Conservation (phyloP, 2,888 invertebrate species). For the Nudaria mundana region DNA sequence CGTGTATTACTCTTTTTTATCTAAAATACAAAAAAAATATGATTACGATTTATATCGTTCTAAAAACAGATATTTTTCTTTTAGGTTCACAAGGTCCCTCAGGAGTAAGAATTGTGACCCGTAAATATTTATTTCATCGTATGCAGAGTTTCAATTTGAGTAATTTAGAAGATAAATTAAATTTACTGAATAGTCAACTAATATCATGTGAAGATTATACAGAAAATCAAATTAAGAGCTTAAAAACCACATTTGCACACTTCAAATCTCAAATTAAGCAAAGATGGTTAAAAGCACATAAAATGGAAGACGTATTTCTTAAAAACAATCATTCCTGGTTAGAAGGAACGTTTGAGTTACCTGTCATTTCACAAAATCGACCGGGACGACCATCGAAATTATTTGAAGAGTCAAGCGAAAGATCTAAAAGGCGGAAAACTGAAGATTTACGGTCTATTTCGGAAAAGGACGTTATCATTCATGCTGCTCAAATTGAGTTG, state of each 20-base stretch:
- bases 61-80: too few relatives aligned
- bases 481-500: conserved; percentile 6
- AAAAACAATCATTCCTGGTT: conserved; percentile 7
- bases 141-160: too few relatives aligned
- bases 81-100: too few relatives aligned
- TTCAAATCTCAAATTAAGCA: conserved; percentile 8
- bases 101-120: too few relatives aligned
- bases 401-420: background rate
- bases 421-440: conserved; percentile 3
- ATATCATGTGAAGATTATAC: too few relatives aligned
- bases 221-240: background rate
- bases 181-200: too few relatives aligned
- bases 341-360: conserved; percentile 9
- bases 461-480: conserved; percentile 1
- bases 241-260: conserved; percentile 3
- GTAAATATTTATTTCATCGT: too few relatives aligned
- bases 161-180: too few relatives aligned
- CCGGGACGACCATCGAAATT: background rate
- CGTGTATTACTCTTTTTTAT: too few relatives aligned
- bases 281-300: conserved; percentile 7
- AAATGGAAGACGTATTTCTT: background rate
- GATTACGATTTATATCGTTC: too few relatives aligned
- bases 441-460: conserved; percentile 2
- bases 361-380: background rate
- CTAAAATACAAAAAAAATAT: too few relatives aligned